Evolutionary conservation across 2,113 vertebrate genomes (phyloP).

Genomic region (Salminus brasiliensis): DNA sequence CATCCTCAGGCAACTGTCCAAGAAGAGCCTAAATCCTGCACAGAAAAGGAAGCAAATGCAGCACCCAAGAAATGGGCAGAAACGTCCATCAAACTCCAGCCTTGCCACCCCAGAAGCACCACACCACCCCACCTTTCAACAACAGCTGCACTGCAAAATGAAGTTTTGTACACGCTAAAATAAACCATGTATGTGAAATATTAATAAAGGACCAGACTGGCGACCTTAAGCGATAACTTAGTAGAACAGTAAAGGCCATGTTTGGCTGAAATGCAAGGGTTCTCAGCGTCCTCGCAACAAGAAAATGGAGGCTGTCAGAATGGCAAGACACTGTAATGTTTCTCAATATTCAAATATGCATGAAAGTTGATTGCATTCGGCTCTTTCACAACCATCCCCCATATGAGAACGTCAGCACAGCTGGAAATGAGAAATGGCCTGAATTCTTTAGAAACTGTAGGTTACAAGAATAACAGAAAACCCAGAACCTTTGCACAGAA

Average conservation of each 20-base stretch:
- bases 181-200: neutral
- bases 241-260: neutral
- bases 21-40: slow-evolving; percentile 32
- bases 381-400: slow-evolving; percentile 9
- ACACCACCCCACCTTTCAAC: neutral
- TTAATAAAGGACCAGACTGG: neutral
- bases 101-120: no score
- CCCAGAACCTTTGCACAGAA: neutral
- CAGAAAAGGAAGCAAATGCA: neutral
- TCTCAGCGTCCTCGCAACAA: neutral
- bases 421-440: neutral
- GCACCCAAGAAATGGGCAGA: neutral
- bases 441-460: neutral
- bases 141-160: neutral
- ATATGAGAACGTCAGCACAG: neutral
- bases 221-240: neutral
- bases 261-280: neutral
- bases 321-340: neutral
- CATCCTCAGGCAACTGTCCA: slow-evolving; percentile 45
- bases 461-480: neutral
- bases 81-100: neutral
- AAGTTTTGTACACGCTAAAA: neutral
- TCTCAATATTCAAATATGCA: slow-evolving; percentile 31
- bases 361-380: slow-evolving; percentile 11
- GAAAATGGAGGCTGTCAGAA: slow-evolving; percentile 13